phyloP scores from a whole-genome alignment of 2,113 vertebrate species.

The Saguinus imperator region DNA sequence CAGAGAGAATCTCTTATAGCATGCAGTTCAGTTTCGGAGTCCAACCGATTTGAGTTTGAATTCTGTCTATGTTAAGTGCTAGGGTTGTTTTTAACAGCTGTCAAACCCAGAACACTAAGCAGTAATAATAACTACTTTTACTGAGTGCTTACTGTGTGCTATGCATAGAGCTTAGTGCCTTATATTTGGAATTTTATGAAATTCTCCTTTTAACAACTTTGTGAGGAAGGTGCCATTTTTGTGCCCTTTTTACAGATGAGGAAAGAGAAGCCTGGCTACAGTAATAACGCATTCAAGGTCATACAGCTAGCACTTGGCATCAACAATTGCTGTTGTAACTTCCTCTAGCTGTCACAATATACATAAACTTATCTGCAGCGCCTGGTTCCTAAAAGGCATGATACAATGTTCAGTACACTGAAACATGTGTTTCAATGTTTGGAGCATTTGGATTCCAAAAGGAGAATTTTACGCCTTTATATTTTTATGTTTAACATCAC shows the following conservation, averaged over 20 bases:
- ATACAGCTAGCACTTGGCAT: background rate
- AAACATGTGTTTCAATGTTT: background rate
- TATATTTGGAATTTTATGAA: too few relatives aligned
- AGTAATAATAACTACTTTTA: too few relatives aligned
- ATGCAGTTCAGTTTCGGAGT: background rate
- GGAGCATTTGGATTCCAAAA: background rate
- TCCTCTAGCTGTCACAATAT: background rate
- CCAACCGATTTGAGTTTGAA: background rate
- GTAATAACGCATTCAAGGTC: too few relatives aligned
- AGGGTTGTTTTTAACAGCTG: too few relatives aligned
- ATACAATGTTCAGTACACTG: background rate
- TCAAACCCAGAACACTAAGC: too few relatives aligned
- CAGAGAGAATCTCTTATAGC: background rate
- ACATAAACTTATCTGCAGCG: background rate
- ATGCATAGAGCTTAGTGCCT: too few relatives aligned
- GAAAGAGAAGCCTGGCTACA: too few relatives aligned
- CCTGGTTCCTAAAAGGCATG: background rate
- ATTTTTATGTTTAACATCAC: background rate
- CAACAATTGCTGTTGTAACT: background rate
- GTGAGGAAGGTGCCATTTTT: too few relatives aligned
- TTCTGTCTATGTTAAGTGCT: background rate
- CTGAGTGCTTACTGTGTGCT: too few relatives aligned
- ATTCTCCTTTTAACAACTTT: too few relatives aligned
- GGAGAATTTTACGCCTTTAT: background rate
- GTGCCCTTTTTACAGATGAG: too few relatives aligned